phyloP scores from a whole-genome alignment of 2,888 invertebrate species.

The Eubasilissa splendida region DNA sequence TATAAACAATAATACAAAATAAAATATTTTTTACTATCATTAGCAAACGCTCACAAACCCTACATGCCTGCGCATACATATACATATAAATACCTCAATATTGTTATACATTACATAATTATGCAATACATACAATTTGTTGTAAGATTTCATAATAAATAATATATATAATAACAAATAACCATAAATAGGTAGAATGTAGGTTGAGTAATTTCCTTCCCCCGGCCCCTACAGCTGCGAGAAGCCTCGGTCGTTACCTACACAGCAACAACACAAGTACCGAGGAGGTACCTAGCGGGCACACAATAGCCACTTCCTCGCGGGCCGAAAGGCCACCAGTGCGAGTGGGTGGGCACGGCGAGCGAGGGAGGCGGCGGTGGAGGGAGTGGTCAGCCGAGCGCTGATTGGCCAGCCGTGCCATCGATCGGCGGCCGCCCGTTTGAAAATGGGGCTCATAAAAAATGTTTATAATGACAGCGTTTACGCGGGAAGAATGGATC shows the following conservation, averaged over 20 bases:
- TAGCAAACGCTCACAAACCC: no score
- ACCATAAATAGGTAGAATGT: no score
- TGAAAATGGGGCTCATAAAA: conserved; percentile 55
- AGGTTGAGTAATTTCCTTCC: no score
- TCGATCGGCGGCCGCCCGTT: conserved; percentile 61
- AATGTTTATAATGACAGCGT: conserved; percentile 50
- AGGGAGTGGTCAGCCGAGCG: conserved; percentile 58
- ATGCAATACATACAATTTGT: no score
- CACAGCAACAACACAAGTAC: background rate
- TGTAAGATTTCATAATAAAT: no score
- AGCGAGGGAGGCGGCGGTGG: conserved; percentile 51
- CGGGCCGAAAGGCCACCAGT: background rate
- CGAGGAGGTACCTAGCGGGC: conserved; percentile 3
- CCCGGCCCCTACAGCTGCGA: no score
- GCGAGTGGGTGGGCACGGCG: conserved; percentile 43
- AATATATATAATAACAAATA: no score
- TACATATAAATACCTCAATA: no score
- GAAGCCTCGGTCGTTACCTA: background rate
- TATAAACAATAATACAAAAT: no score
- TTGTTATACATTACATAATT: no score
- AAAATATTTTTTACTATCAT: no score
- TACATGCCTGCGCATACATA: no score
- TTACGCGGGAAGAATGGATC: conserved; percentile 55
- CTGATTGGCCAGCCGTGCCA: conserved; percentile 60
- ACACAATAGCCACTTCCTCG: background rate